Percentiles rank a stretch among this genome's conserved stretches.
phyloP scores from a whole-genome alignment of 2,888 invertebrate species.

The Leptinotarsa rubiginosa region DNA sequence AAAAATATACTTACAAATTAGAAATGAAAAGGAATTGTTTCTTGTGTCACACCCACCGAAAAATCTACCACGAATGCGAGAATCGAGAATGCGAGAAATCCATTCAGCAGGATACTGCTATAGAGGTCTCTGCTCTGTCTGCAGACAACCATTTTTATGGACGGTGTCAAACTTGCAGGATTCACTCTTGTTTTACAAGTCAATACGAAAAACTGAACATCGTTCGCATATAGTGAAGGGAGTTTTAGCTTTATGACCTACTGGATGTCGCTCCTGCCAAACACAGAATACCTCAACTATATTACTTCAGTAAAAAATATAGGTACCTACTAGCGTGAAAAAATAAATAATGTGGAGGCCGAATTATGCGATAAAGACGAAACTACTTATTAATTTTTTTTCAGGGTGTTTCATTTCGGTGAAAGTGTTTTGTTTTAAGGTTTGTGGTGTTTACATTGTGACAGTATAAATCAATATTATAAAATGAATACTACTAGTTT shows the following conservation, averaged over 20 bases:
- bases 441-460: too few relatives aligned
- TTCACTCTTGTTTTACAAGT: background rate
- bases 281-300: slow-evolving; percentile 26
- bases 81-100: slow-evolving; percentile 71
- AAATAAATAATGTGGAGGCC: slow-evolving; percentile 31
- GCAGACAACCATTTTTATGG: background rate
- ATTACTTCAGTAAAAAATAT: background rate
- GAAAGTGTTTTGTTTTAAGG: background rate
- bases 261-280: slow-evolving; percentile 5
- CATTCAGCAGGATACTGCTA: slow-evolving; percentile 2
- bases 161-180: background rate
- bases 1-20: slow-evolving; percentile 23
- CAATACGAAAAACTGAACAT: background rate
- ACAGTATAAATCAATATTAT: too few relatives aligned
- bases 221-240: too few relatives aligned
- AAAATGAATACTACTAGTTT: too few relatives aligned
- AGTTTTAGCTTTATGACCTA: too few relatives aligned
- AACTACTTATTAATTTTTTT: background rate
- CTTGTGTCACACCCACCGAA: slow-evolving; percentile 39
- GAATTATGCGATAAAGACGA: background rate
- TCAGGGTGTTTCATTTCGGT: background rate
- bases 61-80: slow-evolving; percentile 35
- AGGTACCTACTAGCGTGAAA: slow-evolving; percentile 14
- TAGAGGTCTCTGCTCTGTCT: slow-evolving; percentile 3
- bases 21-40: slow-evolving; percentile 5